A percentile compares a stretch with the other conserved stretches of the same genome.
Conservation (phyloP, 2,113 vertebrate species). For the Dasypus novemcinctus region DNA sequence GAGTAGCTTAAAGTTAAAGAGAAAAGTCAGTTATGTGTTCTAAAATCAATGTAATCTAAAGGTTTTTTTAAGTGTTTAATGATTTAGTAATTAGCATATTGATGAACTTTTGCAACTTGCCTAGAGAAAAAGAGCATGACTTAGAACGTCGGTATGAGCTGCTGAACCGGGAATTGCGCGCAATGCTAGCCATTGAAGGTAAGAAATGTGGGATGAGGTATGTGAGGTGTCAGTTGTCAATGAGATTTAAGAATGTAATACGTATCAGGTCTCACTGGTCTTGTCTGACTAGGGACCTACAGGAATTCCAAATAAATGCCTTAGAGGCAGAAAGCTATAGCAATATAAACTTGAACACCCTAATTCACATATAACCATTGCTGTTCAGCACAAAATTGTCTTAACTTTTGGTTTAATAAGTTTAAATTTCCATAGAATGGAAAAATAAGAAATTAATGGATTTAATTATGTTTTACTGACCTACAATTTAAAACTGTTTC, state of each 20-base stretch:
- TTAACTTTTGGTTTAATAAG: background rate
- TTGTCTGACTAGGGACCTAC: background rate
- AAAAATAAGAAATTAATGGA: slow-evolving; percentile 44
- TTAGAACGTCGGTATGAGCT: slow-evolving; percentile 98
- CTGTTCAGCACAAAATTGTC: background rate
- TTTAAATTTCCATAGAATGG: background rate
- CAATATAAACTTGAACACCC: background rate
- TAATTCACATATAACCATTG: slow-evolving; percentile 28
- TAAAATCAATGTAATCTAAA: slow-evolving; percentile 97
- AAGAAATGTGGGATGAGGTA: slow-evolving; percentile 75
- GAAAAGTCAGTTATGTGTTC: slow-evolving; percentile 90
- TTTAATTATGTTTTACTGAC: slow-evolving; percentile 42
- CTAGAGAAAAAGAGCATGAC: slow-evolving; percentile 99
- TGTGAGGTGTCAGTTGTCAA: background rate
- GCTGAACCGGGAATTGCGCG: slow-evolving; percentile 96
- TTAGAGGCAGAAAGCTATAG: slow-evolving; percentile 39
- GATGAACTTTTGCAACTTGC: slow-evolving; percentile 98
- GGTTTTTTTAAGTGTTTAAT: slow-evolving; percentile 99
- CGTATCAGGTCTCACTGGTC: background rate
- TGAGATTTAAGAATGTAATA: background rate
- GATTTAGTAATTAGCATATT: slow-evolving; percentile 99
- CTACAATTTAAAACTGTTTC: slow-evolving; percentile 56
- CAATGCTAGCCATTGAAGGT: slow-evolving; percentile 99
- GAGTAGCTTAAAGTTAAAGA: slow-evolving; percentile 97
- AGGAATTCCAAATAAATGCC: slow-evolving; percentile 42